phyloP scores from a whole-genome alignment of 2,113 vertebrate species.

The Halichoeres trimaculatus region DNA sequence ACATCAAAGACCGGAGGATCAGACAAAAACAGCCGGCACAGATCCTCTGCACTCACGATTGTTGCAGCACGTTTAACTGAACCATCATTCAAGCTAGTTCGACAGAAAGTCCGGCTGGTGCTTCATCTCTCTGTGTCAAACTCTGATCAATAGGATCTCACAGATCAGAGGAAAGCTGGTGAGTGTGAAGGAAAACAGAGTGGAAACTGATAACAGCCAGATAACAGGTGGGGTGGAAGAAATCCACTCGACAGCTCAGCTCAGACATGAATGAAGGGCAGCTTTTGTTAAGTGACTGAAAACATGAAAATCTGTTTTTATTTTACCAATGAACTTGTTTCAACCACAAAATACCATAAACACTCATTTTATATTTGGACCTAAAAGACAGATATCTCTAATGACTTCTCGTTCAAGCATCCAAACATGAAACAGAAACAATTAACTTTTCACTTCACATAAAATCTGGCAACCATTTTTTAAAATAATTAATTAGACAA shows the following conservation, averaged over 20 bases:
- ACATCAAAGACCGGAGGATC: conserved; percentile 70
- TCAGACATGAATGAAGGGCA: not conserved
- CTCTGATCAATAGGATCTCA: conserved; percentile 35
- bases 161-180: conserved; percentile 52
- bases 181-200: conserved; percentile 34
- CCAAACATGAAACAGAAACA: too few species aligned
- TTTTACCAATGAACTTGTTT: not conserved
- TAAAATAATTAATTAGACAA: too few species aligned
- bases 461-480: too few species aligned
- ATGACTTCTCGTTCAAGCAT: too few species aligned
- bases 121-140: conserved; percentile 54
- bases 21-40: conserved; percentile 22
- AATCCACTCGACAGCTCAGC: not conserved
- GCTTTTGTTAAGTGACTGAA: not conserved
- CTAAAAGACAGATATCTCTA: too few species aligned
- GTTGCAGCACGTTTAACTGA: conserved; percentile 9
- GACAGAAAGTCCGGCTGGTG: conserved; percentile 25
- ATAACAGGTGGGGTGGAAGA: conserved; percentile 5
- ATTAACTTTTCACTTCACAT: too few species aligned
- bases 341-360: not conserved
- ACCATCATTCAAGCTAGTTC: conserved; percentile 30
- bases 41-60: conserved; percentile 28
- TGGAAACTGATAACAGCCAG: conserved; percentile 22
- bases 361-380: not conserved
- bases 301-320: conserved; percentile 2